A percentile compares a stretch with the other conserved stretches of the same genome.
These are phyloP conservation scores for Ricordea florida DNA, from an alignment of 92 coral and sea anemone genomes.

Conservation along the genomic window DNA sequence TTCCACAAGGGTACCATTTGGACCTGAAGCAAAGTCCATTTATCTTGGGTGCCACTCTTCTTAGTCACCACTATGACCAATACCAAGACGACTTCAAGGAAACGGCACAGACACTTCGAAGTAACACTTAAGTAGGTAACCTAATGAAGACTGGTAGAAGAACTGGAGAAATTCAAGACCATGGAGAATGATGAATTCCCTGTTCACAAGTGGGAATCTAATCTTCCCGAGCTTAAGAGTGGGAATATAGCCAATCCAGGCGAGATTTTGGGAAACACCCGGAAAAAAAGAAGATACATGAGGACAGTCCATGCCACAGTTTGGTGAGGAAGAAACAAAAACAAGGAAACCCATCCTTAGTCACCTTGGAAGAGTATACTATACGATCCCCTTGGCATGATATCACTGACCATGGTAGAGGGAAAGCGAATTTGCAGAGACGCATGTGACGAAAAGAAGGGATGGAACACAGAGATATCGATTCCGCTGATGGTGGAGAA, in stretches of 20 bases:
- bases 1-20: conserved; percentile 63
- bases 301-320: neutral
- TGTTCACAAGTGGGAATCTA: conserved; percentile 52
- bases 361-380: conserved; percentile 14
- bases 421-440: too few species aligned
- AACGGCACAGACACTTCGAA: conserved; percentile 4
- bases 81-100: conserved; percentile 1
- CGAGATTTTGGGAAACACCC: conserved; percentile 27
- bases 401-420: too few species aligned
- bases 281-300: conserved; percentile 34
- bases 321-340: neutral
- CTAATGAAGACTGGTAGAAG: conserved; percentile 29
- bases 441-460: too few species aligned
- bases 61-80: conserved; percentile 39
- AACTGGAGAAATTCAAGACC: neutral
- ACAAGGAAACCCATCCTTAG: conserved; percentile 14
- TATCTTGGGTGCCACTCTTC: conserved; percentile 27
- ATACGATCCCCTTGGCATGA: conserved; percentile 33
- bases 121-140: conserved; percentile 55
- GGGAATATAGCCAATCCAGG: conserved; percentile 15
- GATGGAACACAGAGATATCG: too few species aligned
- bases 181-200: conserved; percentile 21
- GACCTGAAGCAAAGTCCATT: conserved; percentile 66
- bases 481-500: too few species aligned
- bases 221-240: neutral